phyloP scores from a whole-genome alignment of 2,113 vertebrate genomes.

The Oreotrochilus melanogaster region DNA sequence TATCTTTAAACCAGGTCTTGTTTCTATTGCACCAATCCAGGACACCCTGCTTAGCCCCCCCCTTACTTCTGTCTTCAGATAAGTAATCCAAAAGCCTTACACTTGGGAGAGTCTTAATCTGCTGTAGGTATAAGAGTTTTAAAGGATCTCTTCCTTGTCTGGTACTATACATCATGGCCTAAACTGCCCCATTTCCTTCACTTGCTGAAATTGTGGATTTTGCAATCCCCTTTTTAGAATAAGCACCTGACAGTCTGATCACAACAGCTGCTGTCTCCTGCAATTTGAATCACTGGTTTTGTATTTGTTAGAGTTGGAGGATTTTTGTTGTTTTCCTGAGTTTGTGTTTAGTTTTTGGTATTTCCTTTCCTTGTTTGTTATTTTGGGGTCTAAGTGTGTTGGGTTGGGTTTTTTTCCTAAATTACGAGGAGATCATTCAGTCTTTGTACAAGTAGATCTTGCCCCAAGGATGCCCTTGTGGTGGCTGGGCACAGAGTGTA shows the following conservation, averaged over 20 bases:
- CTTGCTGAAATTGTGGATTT: background rate
- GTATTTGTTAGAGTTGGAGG: background rate
- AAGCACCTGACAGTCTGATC: background rate
- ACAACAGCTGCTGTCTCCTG: background rate
- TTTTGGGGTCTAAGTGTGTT: no score
- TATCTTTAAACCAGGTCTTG: background rate
- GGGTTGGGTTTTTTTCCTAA: background rate
- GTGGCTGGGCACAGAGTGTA: rapidly evolving
- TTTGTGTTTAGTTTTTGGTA: no score
- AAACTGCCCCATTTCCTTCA: background rate
- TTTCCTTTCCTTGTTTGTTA: no score
- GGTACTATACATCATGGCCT: rapidly evolving
- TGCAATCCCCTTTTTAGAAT: background rate
- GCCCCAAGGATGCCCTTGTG: background rate
- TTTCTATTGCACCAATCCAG: background rate
- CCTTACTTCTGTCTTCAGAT: rapidly evolving
- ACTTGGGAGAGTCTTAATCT: background rate
- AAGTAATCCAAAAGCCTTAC: rapidly evolving
- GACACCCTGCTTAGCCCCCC: rapidly evolving
- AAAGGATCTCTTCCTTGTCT: rapidly evolving
- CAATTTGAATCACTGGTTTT: background rate
- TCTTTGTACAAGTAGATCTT: background rate
- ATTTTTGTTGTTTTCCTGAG: background rate
- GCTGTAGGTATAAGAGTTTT: rapidly evolving
- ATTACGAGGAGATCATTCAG: background rate